A percentile compares a stretch with the other conserved stretches of the same genome.
These are phyloP conservation scores for Piaya cayana DNA, from an alignment of 2,113 vertebrate species.

Conservation along the genomic window DNA sequence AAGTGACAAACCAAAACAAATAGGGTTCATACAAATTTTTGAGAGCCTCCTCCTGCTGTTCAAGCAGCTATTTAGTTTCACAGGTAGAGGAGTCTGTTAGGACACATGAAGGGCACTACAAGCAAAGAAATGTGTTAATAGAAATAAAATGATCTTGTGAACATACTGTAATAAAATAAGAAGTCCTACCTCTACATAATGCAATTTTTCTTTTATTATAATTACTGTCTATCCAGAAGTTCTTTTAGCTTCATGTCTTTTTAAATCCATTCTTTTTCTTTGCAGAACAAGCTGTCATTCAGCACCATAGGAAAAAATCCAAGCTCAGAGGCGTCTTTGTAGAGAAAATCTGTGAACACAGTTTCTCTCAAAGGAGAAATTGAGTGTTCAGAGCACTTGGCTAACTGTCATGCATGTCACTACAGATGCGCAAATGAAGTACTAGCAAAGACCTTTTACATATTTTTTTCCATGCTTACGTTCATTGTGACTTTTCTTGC, in stretches of 20 bases:
- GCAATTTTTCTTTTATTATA: neutral
- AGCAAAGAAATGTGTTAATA: neutral
- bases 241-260: constrained; percentile 8
- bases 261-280: constrained; percentile 29
- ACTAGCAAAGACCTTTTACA: constrained; percentile 1
- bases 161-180: neutral
- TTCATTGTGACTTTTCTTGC: constrained; percentile 39
- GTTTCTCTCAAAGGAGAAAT: constrained; percentile 58
- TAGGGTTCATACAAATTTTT: neutral
- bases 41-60: neutral
- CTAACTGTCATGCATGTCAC: constrained; percentile 21
- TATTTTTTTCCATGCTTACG: constrained; percentile 21
- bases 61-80: neutral
- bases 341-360: constrained; percentile 34
- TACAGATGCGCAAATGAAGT: neutral
- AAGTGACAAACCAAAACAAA: no score
- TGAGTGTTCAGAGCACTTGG: constrained; percentile 20
- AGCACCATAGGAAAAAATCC: constrained; percentile 59
- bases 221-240: neutral
- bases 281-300: constrained; percentile 56
- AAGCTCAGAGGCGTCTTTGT: constrained; percentile 71
- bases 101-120: neutral
- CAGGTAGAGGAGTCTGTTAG: neutral
- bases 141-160: neutral
- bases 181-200: neutral